Evolutionary conservation across 2,797 vertebrate genomes (phyloP).

Genomic region (Leptatherina wallacei): DNA sequence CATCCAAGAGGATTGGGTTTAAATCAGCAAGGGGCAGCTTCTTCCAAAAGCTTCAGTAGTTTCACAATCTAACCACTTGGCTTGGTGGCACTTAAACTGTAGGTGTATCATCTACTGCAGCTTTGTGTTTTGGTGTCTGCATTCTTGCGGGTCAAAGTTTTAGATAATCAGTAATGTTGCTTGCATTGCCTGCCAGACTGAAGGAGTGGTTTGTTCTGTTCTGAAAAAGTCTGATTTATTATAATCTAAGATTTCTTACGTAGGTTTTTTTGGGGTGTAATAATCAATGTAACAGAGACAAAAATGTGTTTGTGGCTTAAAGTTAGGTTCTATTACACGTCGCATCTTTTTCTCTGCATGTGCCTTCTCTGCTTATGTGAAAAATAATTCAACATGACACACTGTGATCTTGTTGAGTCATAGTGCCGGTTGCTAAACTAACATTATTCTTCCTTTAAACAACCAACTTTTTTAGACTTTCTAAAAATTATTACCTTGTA

Average conservation of each 20-base stretch:
- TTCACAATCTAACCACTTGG: conserved; percentile 38
- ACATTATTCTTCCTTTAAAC: conserved; percentile 1
- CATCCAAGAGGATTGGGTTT: conserved; percentile 56
- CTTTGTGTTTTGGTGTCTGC: conserved; percentile 16
- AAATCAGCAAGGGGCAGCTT: conserved; percentile 42
- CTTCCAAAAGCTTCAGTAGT: conserved; percentile 53
- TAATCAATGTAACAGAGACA: not conserved
- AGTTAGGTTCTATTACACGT: not conserved
- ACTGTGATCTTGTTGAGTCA: conserved; percentile 17
- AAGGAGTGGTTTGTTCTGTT: not conserved
- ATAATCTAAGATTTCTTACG: not conserved
- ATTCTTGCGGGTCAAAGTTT: conserved; percentile 19
- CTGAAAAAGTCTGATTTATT: conserved; percentile 2
- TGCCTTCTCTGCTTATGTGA: conserved; percentile 16
- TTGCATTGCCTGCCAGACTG: not conserved
- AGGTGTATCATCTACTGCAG: conserved; percentile 60
- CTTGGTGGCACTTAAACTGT: conserved; percentile 36
- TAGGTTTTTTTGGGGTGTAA: not conserved
- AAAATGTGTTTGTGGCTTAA: not conserved
- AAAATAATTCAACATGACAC: conserved; percentile 18
- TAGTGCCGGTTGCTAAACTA: conserved; percentile 1
- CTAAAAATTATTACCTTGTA: not conserved
- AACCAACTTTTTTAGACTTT: conserved; percentile 4
- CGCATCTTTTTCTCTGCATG: conserved; percentile 3
- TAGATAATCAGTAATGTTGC: conserved; percentile 23